phyloP scores from a whole-genome alignment of 2,888 invertebrate genomes.

The Apantesis nais region DNA sequence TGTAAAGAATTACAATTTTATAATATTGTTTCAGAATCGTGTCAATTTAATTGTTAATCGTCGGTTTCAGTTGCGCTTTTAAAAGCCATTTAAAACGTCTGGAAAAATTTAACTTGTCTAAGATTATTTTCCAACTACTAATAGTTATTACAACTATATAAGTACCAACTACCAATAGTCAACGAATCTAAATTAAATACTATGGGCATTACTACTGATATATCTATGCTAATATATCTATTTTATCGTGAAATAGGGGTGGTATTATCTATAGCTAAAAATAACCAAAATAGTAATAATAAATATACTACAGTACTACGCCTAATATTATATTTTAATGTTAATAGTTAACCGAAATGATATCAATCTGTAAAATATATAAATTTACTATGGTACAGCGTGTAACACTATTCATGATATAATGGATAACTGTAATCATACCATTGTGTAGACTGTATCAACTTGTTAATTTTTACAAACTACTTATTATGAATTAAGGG shows the following conservation, averaged over 20 bases:
- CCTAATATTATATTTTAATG: conserved; percentile 2
- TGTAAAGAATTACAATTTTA: not conserved
- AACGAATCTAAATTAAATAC: not conserved
- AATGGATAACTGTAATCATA: not conserved
- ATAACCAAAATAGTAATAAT: not conserved
- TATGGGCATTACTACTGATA: not conserved
- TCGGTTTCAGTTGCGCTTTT: not conserved
- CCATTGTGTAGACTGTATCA: not conserved
- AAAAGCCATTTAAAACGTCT: not conserved
- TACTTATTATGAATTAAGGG: conserved; percentile 18
- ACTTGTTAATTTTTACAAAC: not conserved
- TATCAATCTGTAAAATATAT: conserved; percentile 1
- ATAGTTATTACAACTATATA: too few species aligned
- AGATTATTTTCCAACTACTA: not conserved
- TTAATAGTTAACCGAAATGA: not conserved
- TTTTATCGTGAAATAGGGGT: not conserved
- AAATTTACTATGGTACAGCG: not conserved
- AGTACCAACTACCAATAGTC: too few species aligned
- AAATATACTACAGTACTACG: not conserved
- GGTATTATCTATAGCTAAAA: conserved; percentile 8
- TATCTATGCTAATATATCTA: not conserved
- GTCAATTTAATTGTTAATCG: not conserved
- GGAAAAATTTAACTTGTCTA: not conserved
- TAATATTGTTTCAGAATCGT: not conserved
- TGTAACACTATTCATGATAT: conserved; percentile 1